Evolutionary conservation across 2,113 vertebrate genomes (phyloP).

Genomic region (Strix aluco): DNA sequence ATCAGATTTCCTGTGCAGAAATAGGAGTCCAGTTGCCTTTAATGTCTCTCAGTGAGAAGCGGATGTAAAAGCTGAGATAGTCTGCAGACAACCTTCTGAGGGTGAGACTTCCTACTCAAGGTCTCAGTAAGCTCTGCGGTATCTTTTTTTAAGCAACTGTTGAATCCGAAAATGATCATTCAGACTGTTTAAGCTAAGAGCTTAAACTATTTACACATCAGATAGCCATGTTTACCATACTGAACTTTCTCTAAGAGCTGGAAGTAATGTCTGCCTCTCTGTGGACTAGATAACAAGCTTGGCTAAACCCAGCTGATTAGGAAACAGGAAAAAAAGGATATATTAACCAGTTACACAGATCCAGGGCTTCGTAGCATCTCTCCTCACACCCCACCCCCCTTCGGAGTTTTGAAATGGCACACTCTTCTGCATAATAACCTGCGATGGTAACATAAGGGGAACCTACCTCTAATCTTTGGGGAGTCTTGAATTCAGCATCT

Average conservation of each 20-base stretch:
- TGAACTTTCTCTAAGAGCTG: background rate
- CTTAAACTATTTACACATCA: constrained; percentile 22
- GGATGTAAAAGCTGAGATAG: background rate
- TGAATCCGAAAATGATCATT: background rate
- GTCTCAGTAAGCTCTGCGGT: background rate
- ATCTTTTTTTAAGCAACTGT: background rate
- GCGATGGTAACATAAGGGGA: background rate
- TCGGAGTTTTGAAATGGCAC: background rate
- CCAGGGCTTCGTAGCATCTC: background rate
- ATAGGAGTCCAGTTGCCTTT: background rate
- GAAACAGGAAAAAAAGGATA: background rate
- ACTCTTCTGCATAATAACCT: background rate
- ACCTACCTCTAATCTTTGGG: background rate
- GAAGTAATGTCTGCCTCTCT: background rate
- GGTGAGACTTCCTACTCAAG: background rate
- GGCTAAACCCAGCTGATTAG: background rate
- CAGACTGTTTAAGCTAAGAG: background rate
- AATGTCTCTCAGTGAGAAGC: background rate
- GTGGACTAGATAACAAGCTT: background rate
- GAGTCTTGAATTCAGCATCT: background rate
- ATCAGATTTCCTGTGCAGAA: constrained; percentile 30
- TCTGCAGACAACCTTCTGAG: background rate
- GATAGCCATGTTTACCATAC: background rate
- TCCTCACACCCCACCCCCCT: background rate
- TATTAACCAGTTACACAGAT: background rate